A percentile compares a stretch with the other conserved stretches of the same genome.
phyloP scores from a whole-genome alignment of 2,888 invertebrate species.

The Trachelus troglodyta region DNA sequence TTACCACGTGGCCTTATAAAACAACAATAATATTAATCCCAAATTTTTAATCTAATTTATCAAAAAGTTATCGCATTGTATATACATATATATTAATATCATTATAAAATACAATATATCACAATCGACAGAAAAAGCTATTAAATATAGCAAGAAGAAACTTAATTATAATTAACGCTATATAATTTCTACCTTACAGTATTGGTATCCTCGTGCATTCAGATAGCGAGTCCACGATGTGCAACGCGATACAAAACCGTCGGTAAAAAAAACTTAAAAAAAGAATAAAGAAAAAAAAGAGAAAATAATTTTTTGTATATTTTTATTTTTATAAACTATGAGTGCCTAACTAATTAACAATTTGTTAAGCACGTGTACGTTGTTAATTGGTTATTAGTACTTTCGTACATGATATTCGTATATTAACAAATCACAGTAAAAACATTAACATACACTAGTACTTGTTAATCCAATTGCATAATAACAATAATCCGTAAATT shows the following conservation, averaged over 20 bases:
- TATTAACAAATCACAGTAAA: neutral
- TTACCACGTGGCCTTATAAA: neutral
- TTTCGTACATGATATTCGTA: neutral
- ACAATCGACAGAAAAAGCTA: neutral
- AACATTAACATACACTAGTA: neutral
- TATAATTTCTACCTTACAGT: neutral
- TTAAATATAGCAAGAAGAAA: neutral
- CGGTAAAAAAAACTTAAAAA: neutral
- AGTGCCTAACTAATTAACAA: neutral
- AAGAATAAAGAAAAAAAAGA: neutral
- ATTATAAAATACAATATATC: neutral
- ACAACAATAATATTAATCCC: neutral
- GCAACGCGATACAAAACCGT: slow-evolving; percentile 7
- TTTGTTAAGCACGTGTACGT: too few species aligned
- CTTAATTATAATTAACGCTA: neutral
- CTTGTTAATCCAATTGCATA: neutral
- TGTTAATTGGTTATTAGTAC: neutral
- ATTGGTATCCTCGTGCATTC: slow-evolving; percentile 6
- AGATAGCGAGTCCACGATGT: slow-evolving; percentile 6
- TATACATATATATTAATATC: neutral
- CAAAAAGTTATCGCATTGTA: neutral
- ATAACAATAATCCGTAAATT: neutral
- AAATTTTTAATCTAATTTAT: neutral
- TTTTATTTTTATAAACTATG: neutral
- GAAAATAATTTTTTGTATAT: neutral